Percentiles rank a stretch among this genome's conserved stretches.
These are phyloP conservation scores for Drosophila athabasca DNA, from an alignment of 1,140 invertebrate genomes.

Conservation along the genomic window DNA sequence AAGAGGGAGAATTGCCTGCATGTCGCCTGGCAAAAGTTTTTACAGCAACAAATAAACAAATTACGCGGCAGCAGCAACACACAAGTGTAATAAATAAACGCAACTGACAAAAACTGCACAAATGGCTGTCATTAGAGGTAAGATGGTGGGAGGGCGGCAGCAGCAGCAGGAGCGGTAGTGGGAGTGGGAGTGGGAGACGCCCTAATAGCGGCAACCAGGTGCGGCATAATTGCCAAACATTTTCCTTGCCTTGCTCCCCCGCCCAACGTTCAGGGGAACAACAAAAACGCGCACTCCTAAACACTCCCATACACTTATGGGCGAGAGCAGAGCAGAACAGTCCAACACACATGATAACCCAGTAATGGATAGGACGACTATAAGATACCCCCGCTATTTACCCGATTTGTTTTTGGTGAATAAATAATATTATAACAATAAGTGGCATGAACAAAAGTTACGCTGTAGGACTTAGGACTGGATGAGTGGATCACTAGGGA, in stretches of 20 bases:
- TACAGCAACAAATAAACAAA: slow-evolving; percentile 73
- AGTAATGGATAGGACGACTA: too few species aligned
- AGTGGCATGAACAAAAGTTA: too few species aligned
- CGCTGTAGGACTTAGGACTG: too few species aligned
- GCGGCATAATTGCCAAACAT: slow-evolving; percentile 76
- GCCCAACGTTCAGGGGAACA: slow-evolving; percentile 11
- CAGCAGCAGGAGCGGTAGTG: too few species aligned
- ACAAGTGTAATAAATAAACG: slow-evolving; percentile 73
- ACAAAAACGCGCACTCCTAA: slow-evolving; percentile 43
- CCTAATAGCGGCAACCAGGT: slow-evolving; percentile 62
- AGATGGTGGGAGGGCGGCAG: slow-evolving; percentile 23
- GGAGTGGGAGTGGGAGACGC: slow-evolving; percentile 23
- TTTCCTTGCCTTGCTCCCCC: slow-evolving; percentile 45
- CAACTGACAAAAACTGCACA: slow-evolving; percentile 79
- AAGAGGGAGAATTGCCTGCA: slow-evolving; percentile 5
- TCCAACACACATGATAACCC: slow-evolving; percentile 2
- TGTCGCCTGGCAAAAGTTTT: slow-evolving; percentile 49
- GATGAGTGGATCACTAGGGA: too few species aligned
- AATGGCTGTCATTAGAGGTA: slow-evolving; percentile 75
- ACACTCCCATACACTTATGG: not conserved
- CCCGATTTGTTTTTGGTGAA: too few species aligned
- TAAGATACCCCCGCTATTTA: too few species aligned
- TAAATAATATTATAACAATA: too few species aligned
- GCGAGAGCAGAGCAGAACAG: not conserved
- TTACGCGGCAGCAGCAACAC: slow-evolving; percentile 49